Percentiles rank a stretch among this genome's conserved stretches.
Conservation (phyloP, 2,888 invertebrate species). For the Carabus problematicus region DNA sequence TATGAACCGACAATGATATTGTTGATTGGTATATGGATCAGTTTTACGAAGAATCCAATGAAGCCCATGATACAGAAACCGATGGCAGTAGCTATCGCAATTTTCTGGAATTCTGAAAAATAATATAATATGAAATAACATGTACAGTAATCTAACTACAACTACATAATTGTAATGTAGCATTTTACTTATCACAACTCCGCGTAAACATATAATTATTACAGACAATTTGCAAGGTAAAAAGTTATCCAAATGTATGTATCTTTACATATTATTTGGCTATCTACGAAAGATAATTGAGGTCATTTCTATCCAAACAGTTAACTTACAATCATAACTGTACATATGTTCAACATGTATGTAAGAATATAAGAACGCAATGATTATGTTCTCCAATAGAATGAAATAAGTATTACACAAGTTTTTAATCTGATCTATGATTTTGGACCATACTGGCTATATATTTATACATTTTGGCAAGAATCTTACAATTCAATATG, state of each 20-base stretch:
- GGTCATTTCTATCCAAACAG: too few species aligned
- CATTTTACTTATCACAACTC: too few species aligned
- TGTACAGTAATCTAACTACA: slow-evolving; percentile 5
- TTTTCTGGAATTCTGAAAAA: slow-evolving; percentile 96
- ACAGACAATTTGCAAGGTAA: too few species aligned
- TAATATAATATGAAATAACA: slow-evolving; percentile 45
- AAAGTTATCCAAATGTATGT: too few species aligned
- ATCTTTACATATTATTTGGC: too few species aligned
- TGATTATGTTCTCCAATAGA: background rate
- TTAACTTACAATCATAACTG: background rate
- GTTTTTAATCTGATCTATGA: background rate
- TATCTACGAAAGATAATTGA: too few species aligned
- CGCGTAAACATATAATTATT: too few species aligned
- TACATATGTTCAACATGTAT: background rate
- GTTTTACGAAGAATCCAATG: slow-evolving; percentile 99
- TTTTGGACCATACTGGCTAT: background rate
- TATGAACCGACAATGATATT: slow-evolving; percentile 91
- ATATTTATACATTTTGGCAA: background rate
- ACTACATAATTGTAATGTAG: too few species aligned
- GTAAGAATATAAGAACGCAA: background rate
- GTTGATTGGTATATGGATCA: slow-evolving; percentile 99
- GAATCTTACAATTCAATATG: background rate
- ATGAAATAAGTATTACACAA: background rate
- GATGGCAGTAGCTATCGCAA: slow-evolving; percentile 98
- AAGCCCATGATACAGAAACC: slow-evolving; percentile 99